A percentile compares a stretch with the other conserved stretches of the same genome.
phyloP scores from a whole-genome alignment of 2,113 vertebrate genomes.

The Hepsetus odoe region DNA sequence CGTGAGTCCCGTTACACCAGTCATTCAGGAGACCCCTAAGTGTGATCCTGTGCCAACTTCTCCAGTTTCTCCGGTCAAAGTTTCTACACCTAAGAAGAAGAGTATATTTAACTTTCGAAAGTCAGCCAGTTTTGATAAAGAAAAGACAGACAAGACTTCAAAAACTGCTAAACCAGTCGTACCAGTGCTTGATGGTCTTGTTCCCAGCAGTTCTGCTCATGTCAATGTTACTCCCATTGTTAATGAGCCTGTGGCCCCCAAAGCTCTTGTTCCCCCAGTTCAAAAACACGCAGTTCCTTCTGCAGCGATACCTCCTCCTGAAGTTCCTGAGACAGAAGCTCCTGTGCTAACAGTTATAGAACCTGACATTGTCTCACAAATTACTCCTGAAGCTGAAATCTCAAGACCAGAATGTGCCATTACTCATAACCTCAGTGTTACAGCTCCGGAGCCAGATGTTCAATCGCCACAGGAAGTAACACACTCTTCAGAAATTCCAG shows the following conservation, averaged over 20 bases:
- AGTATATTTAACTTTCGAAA: conserved; percentile 54
- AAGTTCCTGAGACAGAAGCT: conserved; percentile 20
- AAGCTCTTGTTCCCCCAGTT: conserved; percentile 13
- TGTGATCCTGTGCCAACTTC: conserved; percentile 37
- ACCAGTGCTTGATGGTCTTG: conserved; percentile 31
- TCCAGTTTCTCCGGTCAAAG: conserved; percentile 55
- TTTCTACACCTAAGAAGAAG: conserved; percentile 54
- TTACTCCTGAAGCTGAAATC: background rate
- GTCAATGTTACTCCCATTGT: background rate
- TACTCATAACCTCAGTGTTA: background rate
- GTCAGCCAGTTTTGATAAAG: conserved; percentile 24
- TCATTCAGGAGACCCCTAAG: conserved; percentile 43
- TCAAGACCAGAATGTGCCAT: background rate
- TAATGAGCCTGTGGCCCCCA: background rate
- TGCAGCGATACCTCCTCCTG: conserved; percentile 29
- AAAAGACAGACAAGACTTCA: conserved; percentile 9
- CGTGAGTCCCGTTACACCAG: background rate
- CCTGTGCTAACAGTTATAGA: conserved; percentile 13
- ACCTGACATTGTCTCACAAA: background rate
- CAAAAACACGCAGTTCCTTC: conserved; percentile 8
- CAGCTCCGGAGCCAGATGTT: conserved; percentile 13
- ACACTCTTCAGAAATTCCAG: conserved; percentile 22
- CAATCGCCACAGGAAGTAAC: conserved; percentile 2
- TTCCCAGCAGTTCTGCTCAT: background rate
- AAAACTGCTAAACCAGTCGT: background rate